Conservation (phyloP, 2,888 invertebrate species). For the Nesidiocoris tenuis region DNA sequence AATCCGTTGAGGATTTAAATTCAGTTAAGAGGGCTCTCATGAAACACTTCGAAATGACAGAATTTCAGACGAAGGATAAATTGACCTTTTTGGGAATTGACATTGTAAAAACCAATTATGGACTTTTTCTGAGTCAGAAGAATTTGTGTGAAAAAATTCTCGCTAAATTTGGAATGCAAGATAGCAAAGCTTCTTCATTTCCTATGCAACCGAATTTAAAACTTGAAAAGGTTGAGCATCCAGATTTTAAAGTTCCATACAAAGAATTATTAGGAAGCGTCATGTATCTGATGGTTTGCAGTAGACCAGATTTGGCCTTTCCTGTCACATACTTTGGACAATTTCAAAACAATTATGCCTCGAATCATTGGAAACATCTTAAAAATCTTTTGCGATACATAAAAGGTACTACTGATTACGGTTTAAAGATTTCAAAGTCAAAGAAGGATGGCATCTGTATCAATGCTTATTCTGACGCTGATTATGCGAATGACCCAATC, state of each 20-base stretch:
- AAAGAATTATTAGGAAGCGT: slow-evolving; percentile 22
- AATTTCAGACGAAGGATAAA: not conserved
- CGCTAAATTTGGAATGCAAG: slow-evolving; percentile 1
- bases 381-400: slow-evolving; percentile 35
- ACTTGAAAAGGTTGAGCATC: not conserved
- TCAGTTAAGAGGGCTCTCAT: not conserved
- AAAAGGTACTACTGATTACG: slow-evolving; percentile 5
- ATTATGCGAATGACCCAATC: not conserved
- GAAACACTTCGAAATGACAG: slow-evolving; percentile 6
- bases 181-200: not conserved
- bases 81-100: slow-evolving; percentile 7
- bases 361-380: slow-evolving; percentile 21
- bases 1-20: not conserved
- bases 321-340: slow-evolving; percentile 22
- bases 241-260: not conserved
- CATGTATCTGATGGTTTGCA: slow-evolving; percentile 29
- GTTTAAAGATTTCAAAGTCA: slow-evolving; percentile 13
- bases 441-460: not conserved
- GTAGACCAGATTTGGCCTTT: slow-evolving; percentile 11
- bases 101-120: not conserved
- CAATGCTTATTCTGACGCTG: not conserved
- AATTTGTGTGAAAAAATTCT: slow-evolving; percentile 7
- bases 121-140: slow-evolving; percentile 5
- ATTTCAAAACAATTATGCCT: slow-evolving; percentile 24
- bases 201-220: slow-evolving; percentile 22